A percentile compares a stretch with the other conserved stretches of the same genome.
phyloP scores from a whole-genome alignment of 2,888 invertebrate genomes.

The Plagiodera versicolora region DNA sequence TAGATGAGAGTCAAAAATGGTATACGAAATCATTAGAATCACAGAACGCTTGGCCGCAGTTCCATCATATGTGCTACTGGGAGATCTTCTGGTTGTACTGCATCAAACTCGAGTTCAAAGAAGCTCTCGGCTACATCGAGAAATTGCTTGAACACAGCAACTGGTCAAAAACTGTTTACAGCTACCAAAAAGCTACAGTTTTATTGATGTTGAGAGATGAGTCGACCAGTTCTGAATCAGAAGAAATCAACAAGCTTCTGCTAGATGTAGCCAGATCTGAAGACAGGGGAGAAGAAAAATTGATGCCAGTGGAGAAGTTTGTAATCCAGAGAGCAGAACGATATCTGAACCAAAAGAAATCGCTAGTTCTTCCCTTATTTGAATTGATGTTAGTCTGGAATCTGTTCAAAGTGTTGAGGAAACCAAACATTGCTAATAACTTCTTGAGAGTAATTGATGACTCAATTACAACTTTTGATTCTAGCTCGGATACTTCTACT shows the following conservation, averaged over 20 bases:
- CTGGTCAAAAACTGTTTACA: conserved; percentile 92
- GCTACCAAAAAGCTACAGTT: conserved; percentile 85
- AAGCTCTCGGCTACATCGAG: conserved; percentile 72
- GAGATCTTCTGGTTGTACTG: conserved; percentile 89
- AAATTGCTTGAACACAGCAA: conserved; percentile 75
- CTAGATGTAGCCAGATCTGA: conserved; percentile 79
- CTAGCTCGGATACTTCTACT: conserved; percentile 48
- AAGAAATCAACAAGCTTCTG: conserved; percentile 67
- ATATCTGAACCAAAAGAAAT: conserved; percentile 72
- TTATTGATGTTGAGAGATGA: conserved; percentile 71
- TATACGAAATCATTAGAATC: conserved; percentile 81
- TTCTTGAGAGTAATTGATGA: conserved; percentile 67
- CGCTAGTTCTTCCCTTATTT: conserved; percentile 77
- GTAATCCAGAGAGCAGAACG: conserved; percentile 82
- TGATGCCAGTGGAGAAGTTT: conserved; percentile 96
- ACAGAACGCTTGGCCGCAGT: conserved; percentile 85
- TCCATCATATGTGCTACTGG: conserved; percentile 93
- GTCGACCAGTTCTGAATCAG: conserved; percentile 56
- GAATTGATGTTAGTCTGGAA: conserved; percentile 95
- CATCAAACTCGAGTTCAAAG: conserved; percentile 73
- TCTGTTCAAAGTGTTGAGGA: conserved; percentile 79
- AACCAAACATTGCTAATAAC: conserved; percentile 63
- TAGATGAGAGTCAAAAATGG: conserved; percentile 71
- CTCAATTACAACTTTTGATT: conserved; percentile 49
- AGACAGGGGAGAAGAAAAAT: conserved; percentile 92